These are phyloP conservation scores for Pollimyrus isidori DNA, from an alignment of 2,113 vertebrate species.

Conservation along the genomic window DNA sequence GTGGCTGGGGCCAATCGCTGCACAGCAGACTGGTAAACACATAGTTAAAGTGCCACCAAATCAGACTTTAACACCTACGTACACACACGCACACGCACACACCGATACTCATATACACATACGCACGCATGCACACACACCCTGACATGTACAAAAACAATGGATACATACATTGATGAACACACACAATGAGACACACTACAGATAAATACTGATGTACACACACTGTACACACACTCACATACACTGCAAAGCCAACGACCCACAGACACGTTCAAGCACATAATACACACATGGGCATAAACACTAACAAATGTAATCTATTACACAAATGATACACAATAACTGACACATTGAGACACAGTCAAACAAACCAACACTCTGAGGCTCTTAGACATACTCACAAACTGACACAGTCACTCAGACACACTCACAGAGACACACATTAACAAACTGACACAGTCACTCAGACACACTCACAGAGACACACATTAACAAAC, in stretches of 20 bases:
- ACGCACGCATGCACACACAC: not conserved
- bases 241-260: too few species aligned
- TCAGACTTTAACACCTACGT: too few species aligned
- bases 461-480: too few species aligned
- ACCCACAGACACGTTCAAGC: not conserved
- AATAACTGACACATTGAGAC: not conserved
- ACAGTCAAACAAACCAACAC: not conserved
- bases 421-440: not conserved
- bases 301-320: not conserved
- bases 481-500: not conserved
- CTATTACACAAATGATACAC: not conserved
- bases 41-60: too few species aligned
- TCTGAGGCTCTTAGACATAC: not conserved
- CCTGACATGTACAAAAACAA: not conserved
- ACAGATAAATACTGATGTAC: too few species aligned
- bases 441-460: not conserved
- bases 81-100: not conserved
- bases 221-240: too few species aligned
- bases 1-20: conserved; percentile 52
- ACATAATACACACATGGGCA: too few species aligned
- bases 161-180: not conserved
- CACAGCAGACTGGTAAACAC: conserved; percentile 43
- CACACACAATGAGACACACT: not conserved
- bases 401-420: not conserved
- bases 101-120: not conserved